phyloP scores from a whole-genome alignment of 2,797 vertebrate genomes.

The Balearica regulorum region DNA sequence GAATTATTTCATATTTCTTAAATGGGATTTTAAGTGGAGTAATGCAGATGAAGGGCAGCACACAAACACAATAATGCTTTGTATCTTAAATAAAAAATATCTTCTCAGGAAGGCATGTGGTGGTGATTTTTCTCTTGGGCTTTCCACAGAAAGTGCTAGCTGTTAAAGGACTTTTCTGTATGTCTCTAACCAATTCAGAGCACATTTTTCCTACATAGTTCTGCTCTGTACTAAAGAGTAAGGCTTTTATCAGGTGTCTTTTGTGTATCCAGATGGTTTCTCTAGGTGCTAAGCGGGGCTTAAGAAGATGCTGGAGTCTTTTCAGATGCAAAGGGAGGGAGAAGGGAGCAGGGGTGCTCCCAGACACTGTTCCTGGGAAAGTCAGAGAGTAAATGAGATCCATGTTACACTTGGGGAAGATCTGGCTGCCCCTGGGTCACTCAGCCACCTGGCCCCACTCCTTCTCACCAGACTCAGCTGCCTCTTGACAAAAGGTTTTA shows the following conservation, averaged over 20 bases:
- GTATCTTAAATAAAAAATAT: slow-evolving; percentile 49
- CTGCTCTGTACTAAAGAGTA: not conserved
- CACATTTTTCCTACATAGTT: not conserved
- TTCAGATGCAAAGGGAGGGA: not conserved
- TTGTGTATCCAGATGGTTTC: not conserved
- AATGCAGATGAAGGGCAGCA: slow-evolving; percentile 51
- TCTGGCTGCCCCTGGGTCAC: not conserved
- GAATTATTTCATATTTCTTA: slow-evolving; percentile 42
- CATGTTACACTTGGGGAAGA: not conserved
- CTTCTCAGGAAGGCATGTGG: not conserved
- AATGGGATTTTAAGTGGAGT: slow-evolving; percentile 52
- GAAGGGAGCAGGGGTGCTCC: not conserved
- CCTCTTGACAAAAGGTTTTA: not conserved
- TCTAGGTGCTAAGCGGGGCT: not conserved
- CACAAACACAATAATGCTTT: slow-evolving; percentile 19
- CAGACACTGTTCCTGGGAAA: not conserved
- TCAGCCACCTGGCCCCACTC: not conserved
- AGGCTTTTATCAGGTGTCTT: slow-evolving; percentile 8
- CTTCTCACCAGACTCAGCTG: not conserved
- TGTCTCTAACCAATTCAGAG: not conserved
- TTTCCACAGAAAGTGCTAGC: not conserved
- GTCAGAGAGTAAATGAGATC: not conserved
- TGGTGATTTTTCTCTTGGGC: not conserved
- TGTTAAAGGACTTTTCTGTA: slow-evolving; percentile 6
- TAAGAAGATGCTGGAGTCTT: not conserved